Base-by-base conservation (phyloP, 1,140 invertebrate genomes). In the Calliphora vicina region DNA sequence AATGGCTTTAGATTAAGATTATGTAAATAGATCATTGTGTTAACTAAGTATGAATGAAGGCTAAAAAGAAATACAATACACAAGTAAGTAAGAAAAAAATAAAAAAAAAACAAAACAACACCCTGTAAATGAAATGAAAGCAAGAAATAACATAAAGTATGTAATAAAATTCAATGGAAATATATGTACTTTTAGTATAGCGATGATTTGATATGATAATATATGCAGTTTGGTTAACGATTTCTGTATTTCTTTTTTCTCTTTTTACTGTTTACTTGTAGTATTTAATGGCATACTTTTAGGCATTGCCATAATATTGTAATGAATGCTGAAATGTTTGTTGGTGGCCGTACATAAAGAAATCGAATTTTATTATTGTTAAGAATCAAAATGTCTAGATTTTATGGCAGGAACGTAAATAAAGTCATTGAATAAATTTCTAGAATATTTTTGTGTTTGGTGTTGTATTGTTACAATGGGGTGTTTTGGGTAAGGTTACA, bases 21-120 rank as follows among this genome's bases (percentile, higher is more conserved):
- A 78, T 78, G 74, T 78, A 78, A 78, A 78, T 78, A 78, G 74
- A 78, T 78, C 74, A 78, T 78, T 78, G 74, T 78, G 35, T 78
- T 78, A 43, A 78, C 20, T 43, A 43, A 67, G 20, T 67, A 67
- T 67, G 61, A 20, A 67, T 23, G 45, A 50, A 50, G 45, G 45
- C 45, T 35, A 35, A 50, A 50, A 13, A 4, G 15, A 9, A 50
- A n/a, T 50, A n/a, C 12, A n/a, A n/a, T 25, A n/a, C n/a, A n/a
- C n/a, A n/a, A n/a, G n/a, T n/a, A n/a, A n/a, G n/a, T n/a, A n/a
- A n/a, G n/a, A n/a, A n/a, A n/a, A n/a, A n/a, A n/a, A n/a, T n/a
- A n/a, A n/a, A n/a, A 67, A 67, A 23, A 67, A 5, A 67, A 57
- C 50, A 57, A 57, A 57, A n/a, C n/a, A 57, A 57, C 50, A 57